Conservation (phyloP, 2,888 invertebrate species). For the Nephrotoma guestfalica region DNA sequence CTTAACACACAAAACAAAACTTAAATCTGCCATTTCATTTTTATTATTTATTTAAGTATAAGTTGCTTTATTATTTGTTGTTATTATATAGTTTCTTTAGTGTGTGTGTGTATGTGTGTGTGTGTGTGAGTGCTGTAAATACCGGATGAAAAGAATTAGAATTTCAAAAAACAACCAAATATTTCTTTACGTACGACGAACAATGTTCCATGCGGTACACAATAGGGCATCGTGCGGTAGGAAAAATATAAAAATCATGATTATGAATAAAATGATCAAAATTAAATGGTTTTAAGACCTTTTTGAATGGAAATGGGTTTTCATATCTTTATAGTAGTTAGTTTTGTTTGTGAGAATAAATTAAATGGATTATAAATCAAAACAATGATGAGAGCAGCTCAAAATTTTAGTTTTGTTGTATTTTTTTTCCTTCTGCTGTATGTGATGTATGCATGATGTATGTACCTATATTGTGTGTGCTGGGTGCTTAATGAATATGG, state of each 20-base stretch:
- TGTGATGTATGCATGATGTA: not conserved
- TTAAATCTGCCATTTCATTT: not conserved
- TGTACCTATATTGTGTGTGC: not conserved
- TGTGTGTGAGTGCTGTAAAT: not conserved
- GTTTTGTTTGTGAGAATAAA: not conserved
- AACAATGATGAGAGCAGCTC: not conserved
- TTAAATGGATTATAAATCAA: not conserved
- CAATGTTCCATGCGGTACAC: not conserved
- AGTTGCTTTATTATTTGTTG: not conserved
- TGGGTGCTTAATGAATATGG: not conserved
- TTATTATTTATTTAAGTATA: not conserved
- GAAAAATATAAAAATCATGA: not conserved
- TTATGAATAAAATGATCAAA: not conserved
- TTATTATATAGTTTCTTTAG: not conserved
- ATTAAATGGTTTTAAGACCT: not conserved
- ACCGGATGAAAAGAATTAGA: not conserved
- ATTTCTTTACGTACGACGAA: not conserved
- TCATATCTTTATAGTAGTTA: not conserved
- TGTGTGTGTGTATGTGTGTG: too few relatives aligned
- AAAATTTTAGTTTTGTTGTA: not conserved
- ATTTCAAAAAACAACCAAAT: not conserved
- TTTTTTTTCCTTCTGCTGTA: not conserved
- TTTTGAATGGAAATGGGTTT: not conserved
- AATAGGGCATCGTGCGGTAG: not conserved
- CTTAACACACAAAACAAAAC: not conserved